A percentile compares a stretch with the other conserved stretches of the same genome.
These are phyloP conservation scores for Caenorhabditis imperialis DNA, from an alignment of 2,888 invertebrate species.

Conservation along the genomic window DNA sequence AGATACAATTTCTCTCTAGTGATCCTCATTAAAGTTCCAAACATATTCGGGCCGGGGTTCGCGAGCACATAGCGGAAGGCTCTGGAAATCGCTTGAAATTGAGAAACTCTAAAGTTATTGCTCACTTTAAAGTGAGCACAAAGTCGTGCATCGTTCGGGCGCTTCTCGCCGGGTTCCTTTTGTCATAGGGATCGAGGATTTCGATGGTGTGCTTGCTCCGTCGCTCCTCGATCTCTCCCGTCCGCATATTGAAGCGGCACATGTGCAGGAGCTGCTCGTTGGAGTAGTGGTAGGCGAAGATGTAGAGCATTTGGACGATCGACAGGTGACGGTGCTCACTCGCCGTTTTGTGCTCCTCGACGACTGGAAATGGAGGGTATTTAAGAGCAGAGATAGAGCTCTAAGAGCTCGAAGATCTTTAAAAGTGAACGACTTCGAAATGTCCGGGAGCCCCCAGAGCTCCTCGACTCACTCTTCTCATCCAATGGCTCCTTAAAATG, in stretches of 20 bases:
- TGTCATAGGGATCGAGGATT: conserved; percentile 18
- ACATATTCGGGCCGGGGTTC: neutral
- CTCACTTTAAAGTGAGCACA: conserved; percentile 1
- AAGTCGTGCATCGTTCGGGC: neutral
- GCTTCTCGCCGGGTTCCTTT: conserved; percentile 29
- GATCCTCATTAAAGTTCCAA: neutral
- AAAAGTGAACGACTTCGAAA: too few relatives aligned
- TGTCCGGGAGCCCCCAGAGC: too few relatives aligned
- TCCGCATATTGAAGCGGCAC: conserved; percentile 21
- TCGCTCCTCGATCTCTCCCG: conserved; percentile 7
- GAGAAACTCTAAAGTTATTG: neutral
- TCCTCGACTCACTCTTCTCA: conserved; percentile 19
- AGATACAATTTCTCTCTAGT: neutral
- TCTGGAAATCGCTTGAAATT: neutral
- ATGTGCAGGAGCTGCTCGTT: neutral
- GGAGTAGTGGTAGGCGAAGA: conserved; percentile 19
- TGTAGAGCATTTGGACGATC: conserved; percentile 12
- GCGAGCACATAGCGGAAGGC: neutral
- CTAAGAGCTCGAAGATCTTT: neutral
- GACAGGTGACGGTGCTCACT: neutral
- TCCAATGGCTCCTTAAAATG: conserved; percentile 15
- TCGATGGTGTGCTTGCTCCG: neutral
- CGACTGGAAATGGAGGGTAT: conserved; percentile 11
- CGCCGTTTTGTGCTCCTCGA: conserved; percentile 2
- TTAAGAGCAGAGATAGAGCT: too few relatives aligned